phyloP scores from a whole-genome alignment of 2,888 invertebrate genomes.

The Palloptera scutellata region DNA sequence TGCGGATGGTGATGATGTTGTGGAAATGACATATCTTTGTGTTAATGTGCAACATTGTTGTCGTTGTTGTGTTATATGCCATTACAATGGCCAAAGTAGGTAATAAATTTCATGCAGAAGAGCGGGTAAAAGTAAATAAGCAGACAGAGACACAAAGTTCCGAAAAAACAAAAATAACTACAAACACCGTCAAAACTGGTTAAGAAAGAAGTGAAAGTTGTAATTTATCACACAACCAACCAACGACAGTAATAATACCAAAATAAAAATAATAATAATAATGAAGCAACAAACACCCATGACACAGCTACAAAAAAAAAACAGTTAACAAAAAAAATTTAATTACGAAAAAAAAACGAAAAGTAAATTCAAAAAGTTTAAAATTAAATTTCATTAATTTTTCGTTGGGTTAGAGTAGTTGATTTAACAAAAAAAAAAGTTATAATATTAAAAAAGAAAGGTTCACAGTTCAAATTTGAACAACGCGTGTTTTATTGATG shows the following conservation, averaged over 20 bases:
- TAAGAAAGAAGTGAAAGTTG: constrained; percentile 29
- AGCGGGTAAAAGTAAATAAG: neutral
- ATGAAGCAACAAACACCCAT: neutral
- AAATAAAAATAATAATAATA: constrained; percentile 11
- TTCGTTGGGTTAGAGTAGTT: neutral
- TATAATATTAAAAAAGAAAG: neutral
- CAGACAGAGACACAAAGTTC: neutral
- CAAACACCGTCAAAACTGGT: constrained; percentile 15
- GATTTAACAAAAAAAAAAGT: neutral
- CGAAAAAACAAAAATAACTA: neutral
- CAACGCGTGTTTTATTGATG: too few species aligned
- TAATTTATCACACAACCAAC: neutral
- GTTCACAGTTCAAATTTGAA: too few species aligned
- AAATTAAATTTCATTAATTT: neutral
- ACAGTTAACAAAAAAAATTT: neutral
- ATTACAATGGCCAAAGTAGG: neutral
- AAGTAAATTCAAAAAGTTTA: neutral
- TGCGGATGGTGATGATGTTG: too few species aligned
- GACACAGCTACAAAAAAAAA: neutral
- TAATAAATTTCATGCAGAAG: neutral
- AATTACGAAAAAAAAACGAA: neutral
- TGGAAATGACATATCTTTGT: too few species aligned
- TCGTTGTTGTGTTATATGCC: too few species aligned
- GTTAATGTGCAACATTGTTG: too few species aligned
- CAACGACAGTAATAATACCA: neutral